Evolutionary conservation across 2,888 invertebrate genomes (phyloP), one percentile per base, ranked within the genome.

Genomic region (Andrena bucephala): DNA sequence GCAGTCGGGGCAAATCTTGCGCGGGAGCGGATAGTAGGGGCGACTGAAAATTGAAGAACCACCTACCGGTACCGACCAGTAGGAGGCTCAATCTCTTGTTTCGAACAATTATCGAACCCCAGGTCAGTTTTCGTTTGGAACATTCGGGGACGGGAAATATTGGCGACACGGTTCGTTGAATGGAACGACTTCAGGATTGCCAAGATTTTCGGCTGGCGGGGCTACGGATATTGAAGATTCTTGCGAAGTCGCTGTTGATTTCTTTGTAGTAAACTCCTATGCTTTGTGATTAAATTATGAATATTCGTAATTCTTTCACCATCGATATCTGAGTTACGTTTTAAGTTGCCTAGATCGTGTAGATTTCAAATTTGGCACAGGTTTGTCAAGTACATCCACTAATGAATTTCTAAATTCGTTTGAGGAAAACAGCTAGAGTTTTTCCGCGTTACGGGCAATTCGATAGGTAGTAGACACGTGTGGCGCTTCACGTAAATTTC

Each of bases 1-100:
- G 76, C 86, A 75, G 84, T 77, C 77, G 84, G 54, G 76, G 82
- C 50, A 85, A 88, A 90, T 87, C 84, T 84, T 82, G 77, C 84
- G 77, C 76, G 63, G 36, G 68, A 36, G 66, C 24, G 29, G 52
- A 72, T 50, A 59, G 68, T 70, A 71, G 24, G 76, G 77, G 75
- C 79, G 77, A 10, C 27, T 54, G 77, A 70, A 13, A 13, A 42
- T 42, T 13, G 42, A 84, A 66, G 73, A 84, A 50, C 59, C 24
- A 48, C n/a, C 20, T n/a, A 20, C 8, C 54, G 42, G 4, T 2
- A 10, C 16, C n/a, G 52, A 63, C 27, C 16, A 20, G 20, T 10
- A n/a, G 16, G 36, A 20, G 31, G 33, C n/a, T 1, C 13, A 24
- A 29, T 31, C 42, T 20, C 54, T 52, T 33, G 20, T 48, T 16